Conservation (phyloP, 2,113 vertebrate genomes). For the Hippoglossus stenolepis region DNA sequence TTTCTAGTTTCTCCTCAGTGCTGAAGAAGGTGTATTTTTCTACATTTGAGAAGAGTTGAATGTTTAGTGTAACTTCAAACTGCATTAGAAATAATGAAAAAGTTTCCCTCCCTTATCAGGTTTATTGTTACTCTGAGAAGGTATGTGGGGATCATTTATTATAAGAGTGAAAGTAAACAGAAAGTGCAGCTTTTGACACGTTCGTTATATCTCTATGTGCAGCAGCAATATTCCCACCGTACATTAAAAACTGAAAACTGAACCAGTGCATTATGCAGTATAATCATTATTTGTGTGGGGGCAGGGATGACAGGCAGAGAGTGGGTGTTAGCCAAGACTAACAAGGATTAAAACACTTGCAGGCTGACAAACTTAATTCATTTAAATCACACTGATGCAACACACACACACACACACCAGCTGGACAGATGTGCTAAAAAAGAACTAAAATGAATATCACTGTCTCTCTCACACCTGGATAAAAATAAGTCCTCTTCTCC, state of each 20-base stretch:
- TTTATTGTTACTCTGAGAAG: no score
- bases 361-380: constrained; percentile 22
- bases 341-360: constrained; percentile 40
- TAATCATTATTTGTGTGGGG: constrained; percentile 10
- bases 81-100: no score
- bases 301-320: constrained; percentile 16
- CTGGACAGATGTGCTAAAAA: constrained; percentile 35
- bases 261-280: not conserved
- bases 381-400: constrained; percentile 25
- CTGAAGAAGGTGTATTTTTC: not conserved
- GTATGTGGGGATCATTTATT: not conserved
- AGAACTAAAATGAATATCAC: not conserved
- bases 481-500: constrained; percentile 17
- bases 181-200: not conserved
- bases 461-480: constrained; percentile 26
- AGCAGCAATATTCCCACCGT: not conserved
- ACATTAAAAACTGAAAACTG: not conserved
- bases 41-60: not conserved
- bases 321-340: constrained; percentile 22
- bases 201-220: not conserved
- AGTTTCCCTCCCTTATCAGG: no score
- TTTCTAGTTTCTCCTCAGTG: not conserved
- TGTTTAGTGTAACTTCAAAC: not conserved
- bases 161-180: not conserved
- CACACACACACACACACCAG: not conserved